phyloP scores from a whole-genome alignment of 1,140 invertebrate species.

The Eubasilissa regina region DNA sequence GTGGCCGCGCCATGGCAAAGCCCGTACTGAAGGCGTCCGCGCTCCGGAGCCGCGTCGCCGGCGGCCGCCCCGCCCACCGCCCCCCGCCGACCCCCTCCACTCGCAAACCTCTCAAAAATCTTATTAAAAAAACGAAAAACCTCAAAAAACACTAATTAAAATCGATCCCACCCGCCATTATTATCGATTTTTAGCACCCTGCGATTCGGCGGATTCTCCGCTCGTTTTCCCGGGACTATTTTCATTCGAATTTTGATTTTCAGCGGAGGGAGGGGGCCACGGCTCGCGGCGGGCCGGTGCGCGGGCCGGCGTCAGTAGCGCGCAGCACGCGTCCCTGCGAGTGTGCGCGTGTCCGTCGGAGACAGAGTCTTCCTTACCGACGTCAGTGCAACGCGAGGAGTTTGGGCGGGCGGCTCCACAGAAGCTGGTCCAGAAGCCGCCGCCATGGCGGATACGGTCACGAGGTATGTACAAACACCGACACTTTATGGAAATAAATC shows the following conservation, averaged over 20 bases:
- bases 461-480: conserved; percentile 22
- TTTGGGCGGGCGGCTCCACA: conserved; percentile 63
- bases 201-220: no score
- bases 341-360: conserved; percentile 24
- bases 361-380: neutral
- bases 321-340: conserved; percentile 65
- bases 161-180: no score
- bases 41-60: conserved; percentile 56
- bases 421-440: conserved; percentile 20
- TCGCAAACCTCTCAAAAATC: no score
- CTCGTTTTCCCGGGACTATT: conserved; percentile 47
- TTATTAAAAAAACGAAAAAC: neutral
- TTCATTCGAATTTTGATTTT: conserved; percentile 43
- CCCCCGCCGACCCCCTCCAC: neutral
- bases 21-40: conserved; percentile 40
- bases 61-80: neutral
- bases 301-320: conserved; percentile 65
- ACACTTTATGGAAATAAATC: conserved; percentile 2
- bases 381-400: conserved; percentile 63
- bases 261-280: conserved; percentile 51
- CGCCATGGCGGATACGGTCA: conserved; percentile 41
- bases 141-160: no score
- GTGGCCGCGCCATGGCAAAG: conserved; percentile 55
- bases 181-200: neutral
- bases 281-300: conserved; percentile 60